Evolutionary conservation across 53 echinoderm and acorn worm genomes (phyloP), one percentile per base, ranked within the genome.

Genomic region (Crossaster papposus): DNA sequence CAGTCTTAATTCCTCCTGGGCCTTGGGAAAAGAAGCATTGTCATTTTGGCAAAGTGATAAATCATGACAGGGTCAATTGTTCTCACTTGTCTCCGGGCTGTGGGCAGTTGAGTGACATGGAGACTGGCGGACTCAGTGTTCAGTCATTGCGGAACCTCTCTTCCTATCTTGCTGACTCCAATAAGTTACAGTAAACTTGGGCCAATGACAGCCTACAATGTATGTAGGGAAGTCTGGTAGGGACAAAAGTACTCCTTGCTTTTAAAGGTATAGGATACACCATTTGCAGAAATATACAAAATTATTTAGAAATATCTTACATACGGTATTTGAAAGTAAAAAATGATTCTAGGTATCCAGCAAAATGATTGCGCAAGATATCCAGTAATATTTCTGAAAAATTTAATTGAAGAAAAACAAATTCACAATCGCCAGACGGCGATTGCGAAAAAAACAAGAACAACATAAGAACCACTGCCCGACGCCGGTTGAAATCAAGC

Each of bases 41-140:
- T 87, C 87, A 87, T 87, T 87, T 87, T 76, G n/a, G 87, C 87
- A 87, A 77, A 87, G 87, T 76, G 87, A 87, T 87, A 87, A 87
- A 54, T 87, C 87, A 87, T 50, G 76, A 62, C 87, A 23, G 76
- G 80, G 87, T 77, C 87, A 87, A 87, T 87, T 87, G 87, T 87
- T 87, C 87, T 85, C 76, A 51, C 87, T 77, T 87, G 87, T 87
- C 87, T 87, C 72, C 17, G n/a, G 87, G 87, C 77, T 87, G 87
- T 77, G 77, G 52, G 87, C 22, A 54, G 77, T 28, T 87, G 87
- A 87, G 75, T 87, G 87, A 87, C 77, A 76, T 77, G 87, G 30
- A 54, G 75, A 75, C 75, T 55, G 87, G 76, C 63, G 71, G 70
- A 72, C 51, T 71, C 84, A 71, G 26, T 31, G 37, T 71, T 71